Base-by-base conservation (phyloP, 1,140 invertebrate genomes). In the Zaprionus capensis region DNA sequence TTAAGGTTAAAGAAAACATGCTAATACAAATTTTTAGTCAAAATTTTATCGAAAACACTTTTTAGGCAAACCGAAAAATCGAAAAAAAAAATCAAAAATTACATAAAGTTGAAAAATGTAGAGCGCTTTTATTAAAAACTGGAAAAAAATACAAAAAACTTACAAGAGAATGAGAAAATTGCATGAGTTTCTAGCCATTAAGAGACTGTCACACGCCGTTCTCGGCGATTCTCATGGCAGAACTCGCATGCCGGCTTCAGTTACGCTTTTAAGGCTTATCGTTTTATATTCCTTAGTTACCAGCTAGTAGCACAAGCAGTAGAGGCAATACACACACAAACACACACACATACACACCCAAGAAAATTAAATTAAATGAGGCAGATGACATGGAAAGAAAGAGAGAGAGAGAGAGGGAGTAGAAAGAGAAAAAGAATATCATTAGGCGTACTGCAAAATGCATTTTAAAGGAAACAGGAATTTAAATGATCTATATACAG, bases 401-500 rank as follows among this genome's bases (percentile, higher is more conserved):
- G 5, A 34, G 31, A 56, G 38, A 41, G 38, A n/a, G 38, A 41
- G 38, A 41, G 38, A 41, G 38, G 31, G 31, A 34, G 51, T 76
- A 69, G 51, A 9, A 56, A 51, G 63, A 65, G 46, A 11, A 59
- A 56, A 71, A 73, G 62, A 80, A 86, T 87, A 87, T 87, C 83
- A 87, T 87, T 82, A 87, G 80, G 83, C 83, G 73, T 87, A 87
- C 83, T 80, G 84, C 81, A 88, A 87, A 88, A 83, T 87, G 84
- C 84, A 87, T 87, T 87, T 87, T 88, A 87, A 87, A 76, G 81
- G 84, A 87, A 87, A 87, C 84, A 87, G 84, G 84, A 87, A 87
- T 87, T 87, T 87, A 87, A 87, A 83, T 76, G 72, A 87, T 87
- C 87, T 87, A 87, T 83, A 87, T 78, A 87, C 75, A 70, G 17